These are phyloP conservation scores for Aphelenchoides besseyi DNA, from an alignment of 1,140 invertebrate species.

Conservation along the genomic window DNA sequence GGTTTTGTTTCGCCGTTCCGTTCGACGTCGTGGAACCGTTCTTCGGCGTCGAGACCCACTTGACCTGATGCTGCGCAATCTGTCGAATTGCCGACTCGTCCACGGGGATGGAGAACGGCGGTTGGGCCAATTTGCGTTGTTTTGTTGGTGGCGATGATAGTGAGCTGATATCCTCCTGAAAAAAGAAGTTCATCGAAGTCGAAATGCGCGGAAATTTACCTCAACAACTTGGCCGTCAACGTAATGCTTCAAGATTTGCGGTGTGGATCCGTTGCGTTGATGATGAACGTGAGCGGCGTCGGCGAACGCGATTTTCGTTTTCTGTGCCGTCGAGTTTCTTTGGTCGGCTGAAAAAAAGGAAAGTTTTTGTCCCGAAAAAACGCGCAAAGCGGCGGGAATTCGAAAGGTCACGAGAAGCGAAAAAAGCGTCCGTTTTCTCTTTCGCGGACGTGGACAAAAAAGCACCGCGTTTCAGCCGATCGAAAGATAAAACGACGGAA, in stretches of 20 bases:
- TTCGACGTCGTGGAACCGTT: neutral
- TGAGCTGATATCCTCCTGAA: neutral
- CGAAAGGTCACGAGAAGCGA: neutral
- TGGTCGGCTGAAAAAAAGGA: neutral
- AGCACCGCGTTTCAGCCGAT: too few relatives aligned
- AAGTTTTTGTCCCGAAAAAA: too few relatives aligned
- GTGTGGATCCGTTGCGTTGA: neutral
- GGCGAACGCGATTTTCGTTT: neutral
- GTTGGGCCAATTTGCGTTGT: neutral
- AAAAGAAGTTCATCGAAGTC: neutral
- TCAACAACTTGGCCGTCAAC: neutral
- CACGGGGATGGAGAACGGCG: neutral
- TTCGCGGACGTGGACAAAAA: neutral
- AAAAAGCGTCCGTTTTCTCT: constrained; percentile 1
- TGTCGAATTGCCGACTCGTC: neutral
- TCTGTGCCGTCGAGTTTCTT: neutral
- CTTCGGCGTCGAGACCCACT: neutral
- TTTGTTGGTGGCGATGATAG: constrained; percentile 1
- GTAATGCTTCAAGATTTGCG: neutral
- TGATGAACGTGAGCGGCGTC: neutral
- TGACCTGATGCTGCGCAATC: neutral
- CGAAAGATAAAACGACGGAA: too few relatives aligned
- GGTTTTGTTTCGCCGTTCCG: neutral
- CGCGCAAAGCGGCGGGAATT: constrained; percentile 1
- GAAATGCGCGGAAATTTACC: too few relatives aligned